These are phyloP conservation scores for Mormoops blainvillei DNA, from an alignment of 2,113 vertebrate genomes.

Conservation along the genomic window DNA sequence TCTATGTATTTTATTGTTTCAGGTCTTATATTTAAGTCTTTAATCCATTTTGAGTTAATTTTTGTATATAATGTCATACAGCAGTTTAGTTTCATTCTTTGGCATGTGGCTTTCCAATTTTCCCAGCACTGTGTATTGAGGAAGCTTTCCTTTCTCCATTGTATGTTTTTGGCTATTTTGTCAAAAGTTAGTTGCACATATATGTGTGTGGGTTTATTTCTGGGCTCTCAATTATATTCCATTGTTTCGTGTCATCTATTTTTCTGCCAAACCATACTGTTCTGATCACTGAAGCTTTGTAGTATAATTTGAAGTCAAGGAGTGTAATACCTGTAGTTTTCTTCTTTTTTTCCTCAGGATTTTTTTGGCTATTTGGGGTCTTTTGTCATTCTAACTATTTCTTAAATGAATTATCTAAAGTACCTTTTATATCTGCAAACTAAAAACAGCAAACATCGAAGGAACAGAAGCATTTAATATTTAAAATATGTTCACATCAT, in stretches of 20 bases:
- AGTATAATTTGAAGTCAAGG: not conserved
- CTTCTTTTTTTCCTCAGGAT: not conserved
- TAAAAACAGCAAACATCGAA: not conserved
- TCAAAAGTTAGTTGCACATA: not conserved
- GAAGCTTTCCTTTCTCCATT: not conserved
- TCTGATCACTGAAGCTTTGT: not conserved
- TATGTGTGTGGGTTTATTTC: not conserved
- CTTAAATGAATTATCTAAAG: not conserved
- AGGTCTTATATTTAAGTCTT: not conserved
- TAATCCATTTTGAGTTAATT: not conserved
- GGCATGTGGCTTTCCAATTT: not conserved
- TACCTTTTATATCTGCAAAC: not conserved
- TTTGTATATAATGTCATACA: not conserved
- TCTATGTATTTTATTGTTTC: not conserved
- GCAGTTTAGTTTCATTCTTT: not conserved
- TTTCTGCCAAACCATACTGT: not conserved
- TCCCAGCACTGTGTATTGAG: not conserved
- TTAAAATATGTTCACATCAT: not conserved
- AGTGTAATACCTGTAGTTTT: not conserved
- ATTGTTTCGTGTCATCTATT: not conserved
- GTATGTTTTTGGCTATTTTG: not conserved
- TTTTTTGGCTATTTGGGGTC: not conserved
- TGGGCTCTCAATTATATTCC: not conserved
- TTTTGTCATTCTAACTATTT: not conserved
- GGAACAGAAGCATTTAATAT: not conserved